A percentile compares a stretch with the other conserved stretches of the same genome.
phyloP scores from a whole-genome alignment of 2,888 invertebrate genomes.

The Teinopalpus imperialis region DNA sequence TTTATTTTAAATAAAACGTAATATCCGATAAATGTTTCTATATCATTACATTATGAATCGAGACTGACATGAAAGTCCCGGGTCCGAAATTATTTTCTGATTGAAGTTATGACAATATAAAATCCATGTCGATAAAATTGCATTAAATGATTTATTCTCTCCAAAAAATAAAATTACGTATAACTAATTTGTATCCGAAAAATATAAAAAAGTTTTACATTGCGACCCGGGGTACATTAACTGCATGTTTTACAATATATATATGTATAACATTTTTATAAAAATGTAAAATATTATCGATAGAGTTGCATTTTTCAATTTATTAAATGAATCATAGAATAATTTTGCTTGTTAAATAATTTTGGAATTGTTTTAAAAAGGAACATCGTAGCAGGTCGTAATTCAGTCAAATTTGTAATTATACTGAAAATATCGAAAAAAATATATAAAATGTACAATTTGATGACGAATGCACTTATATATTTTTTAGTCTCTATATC shows the following conservation, averaged over 20 bases:
- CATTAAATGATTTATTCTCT: not conserved
- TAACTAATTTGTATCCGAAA: too few relatives aligned
- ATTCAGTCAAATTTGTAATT: slow-evolving; percentile 13
- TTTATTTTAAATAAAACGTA: not conserved
- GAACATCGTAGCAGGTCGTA: slow-evolving; percentile 18
- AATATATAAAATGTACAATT: not conserved
- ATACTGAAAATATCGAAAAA: too few relatives aligned
- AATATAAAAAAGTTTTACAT: not conserved
- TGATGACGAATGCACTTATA: too few relatives aligned
- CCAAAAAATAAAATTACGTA: too few relatives aligned
- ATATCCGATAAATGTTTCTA: slow-evolving; percentile 13
- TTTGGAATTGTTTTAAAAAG: slow-evolving; percentile 21
- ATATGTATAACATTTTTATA: slow-evolving; percentile 1
- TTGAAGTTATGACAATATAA: too few relatives aligned
- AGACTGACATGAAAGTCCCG: not conserved
- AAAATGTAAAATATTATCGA: not conserved
- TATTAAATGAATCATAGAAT: not conserved
- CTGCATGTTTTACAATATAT: not conserved
- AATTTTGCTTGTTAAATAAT: not conserved
- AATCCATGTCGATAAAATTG: not conserved
- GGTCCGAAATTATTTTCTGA: too few relatives aligned
- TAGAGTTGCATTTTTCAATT: not conserved
- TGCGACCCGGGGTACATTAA: not conserved
- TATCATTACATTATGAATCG: slow-evolving; percentile 1
- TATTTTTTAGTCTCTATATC: too few relatives aligned